phyloP scores from a whole-genome alignment of 1,140 invertebrate species.

The Cyclargus thomasi region DNA sequence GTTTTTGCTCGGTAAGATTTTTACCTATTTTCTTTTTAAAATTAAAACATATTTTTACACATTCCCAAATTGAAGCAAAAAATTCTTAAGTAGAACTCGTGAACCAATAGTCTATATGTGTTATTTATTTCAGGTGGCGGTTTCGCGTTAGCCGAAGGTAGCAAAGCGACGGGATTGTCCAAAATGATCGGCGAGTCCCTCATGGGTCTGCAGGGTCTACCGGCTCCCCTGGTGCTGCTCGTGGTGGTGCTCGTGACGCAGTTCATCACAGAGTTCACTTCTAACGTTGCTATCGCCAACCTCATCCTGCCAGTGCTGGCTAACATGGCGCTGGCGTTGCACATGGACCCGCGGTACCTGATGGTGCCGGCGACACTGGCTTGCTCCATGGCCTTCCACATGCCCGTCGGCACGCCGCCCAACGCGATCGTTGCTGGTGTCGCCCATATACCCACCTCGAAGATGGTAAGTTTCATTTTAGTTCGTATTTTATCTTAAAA shows the following conservation, averaged over 20 bases:
- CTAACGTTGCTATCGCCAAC: slow-evolving; percentile 90
- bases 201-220: slow-evolving; percentile 74
- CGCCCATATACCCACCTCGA: slow-evolving; percentile 83
- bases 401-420: slow-evolving; percentile 90
- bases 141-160: slow-evolving; percentile 90
- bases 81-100: too few relatives aligned
- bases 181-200: slow-evolving; percentile 81
- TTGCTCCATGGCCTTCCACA: slow-evolving; percentile 85
- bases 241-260: slow-evolving; percentile 75
- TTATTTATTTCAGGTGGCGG: slow-evolving; percentile 79
- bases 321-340: slow-evolving; percentile 81
- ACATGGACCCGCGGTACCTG: slow-evolving; percentile 89
- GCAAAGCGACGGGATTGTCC: slow-evolving; percentile 85
- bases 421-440: slow-evolving; percentile 94
- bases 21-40: background rate
- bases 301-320: slow-evolving; percentile 87
- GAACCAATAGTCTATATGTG: background rate
- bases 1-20: slow-evolving; percentile 78
- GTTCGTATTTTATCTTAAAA: background rate
- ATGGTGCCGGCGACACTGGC: slow-evolving; percentile 89
- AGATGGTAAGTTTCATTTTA: slow-evolving; percentile 77
- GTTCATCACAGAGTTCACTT: slow-evolving; percentile 87
- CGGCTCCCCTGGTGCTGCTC: slow-evolving; percentile 75
- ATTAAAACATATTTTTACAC: too few relatives aligned
- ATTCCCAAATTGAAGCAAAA: background rate